A percentile compares a stretch with the other conserved stretches of the same genome.
Evolutionary conservation across 2,888 invertebrate genomes (phyloP).

Genomic region (Homarus gammarus): DNA sequence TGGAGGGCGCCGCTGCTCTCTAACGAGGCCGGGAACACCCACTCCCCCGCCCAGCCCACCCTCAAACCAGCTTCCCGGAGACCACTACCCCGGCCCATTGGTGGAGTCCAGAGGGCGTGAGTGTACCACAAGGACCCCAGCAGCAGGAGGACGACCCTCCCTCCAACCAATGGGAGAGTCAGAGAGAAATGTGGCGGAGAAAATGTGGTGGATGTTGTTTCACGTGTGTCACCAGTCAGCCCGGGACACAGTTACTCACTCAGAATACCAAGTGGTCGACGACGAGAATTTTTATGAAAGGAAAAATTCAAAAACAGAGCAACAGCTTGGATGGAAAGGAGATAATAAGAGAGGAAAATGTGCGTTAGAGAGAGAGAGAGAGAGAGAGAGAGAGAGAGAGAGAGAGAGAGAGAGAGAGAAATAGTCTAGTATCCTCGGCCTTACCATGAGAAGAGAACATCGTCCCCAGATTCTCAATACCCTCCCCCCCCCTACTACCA

Average conservation of each 20-base stretch:
- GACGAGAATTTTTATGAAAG: not conserved
- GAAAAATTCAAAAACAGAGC: not conserved
- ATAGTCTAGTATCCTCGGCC: too few species aligned
- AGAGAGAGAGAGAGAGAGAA: not conserved
- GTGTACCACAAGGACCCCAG: conserved; percentile 30
- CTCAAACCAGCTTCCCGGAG: not conserved
- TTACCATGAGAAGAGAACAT: not conserved
- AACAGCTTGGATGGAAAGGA: not conserved
- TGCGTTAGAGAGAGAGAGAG: not conserved
- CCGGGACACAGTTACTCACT: not conserved
- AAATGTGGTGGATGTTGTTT: conserved; percentile 15
- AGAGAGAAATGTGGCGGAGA: conserved; percentile 23
- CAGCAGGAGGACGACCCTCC: not conserved
- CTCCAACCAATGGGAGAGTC: conserved; percentile 43
- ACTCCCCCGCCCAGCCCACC: not conserved
- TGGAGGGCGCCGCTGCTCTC: conserved; percentile 14
- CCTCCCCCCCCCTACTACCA: not conserved
- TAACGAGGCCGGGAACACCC: conserved; percentile 26
- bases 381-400: not conserved
- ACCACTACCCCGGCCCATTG: conserved; percentile 18
- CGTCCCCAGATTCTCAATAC: not conserved
- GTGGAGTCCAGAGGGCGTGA: conserved; percentile 34
- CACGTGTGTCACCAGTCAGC: not conserved
- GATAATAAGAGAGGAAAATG: not conserved
- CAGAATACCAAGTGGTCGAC: not conserved